phyloP scores from a whole-genome alignment of 2,888 invertebrate species.

The Corbicula japonica region DNA sequence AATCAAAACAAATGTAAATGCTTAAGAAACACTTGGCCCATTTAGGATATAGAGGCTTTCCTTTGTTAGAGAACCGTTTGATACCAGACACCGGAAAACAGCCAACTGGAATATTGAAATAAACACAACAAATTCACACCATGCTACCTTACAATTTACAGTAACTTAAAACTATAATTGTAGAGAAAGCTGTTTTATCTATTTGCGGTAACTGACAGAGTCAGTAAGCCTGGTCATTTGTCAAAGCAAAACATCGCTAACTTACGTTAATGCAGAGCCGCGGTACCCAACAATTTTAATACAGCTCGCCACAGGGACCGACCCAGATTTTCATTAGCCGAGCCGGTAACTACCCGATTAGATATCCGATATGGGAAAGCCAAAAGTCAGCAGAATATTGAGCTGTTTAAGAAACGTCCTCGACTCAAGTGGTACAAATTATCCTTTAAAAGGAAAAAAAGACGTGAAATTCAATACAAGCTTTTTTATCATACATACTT shows the following conservation, averaged over 20 bases:
- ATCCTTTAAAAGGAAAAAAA: no score
- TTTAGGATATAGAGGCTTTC: no score
- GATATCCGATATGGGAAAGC: constrained; percentile 13
- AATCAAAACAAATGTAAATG: no score
- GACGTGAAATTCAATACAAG: no score
- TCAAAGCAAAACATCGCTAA: constrained; percentile 12
- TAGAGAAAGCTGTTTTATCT: constrained; percentile 2
- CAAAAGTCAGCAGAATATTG: neutral
- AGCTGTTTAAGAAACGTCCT: no score
- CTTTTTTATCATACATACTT: no score
- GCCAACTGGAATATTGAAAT: no score
- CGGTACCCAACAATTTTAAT: constrained; percentile 8
- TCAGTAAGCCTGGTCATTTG: constrained; percentile 25
- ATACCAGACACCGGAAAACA: no score
- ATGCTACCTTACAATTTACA: constrained; percentile 10
- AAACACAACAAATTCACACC: constrained; percentile 8
- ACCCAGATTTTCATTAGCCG: constrained; percentile 25
- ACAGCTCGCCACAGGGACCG: constrained; percentile 7
- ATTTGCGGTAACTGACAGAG: constrained; percentile 7
- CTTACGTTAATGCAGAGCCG: constrained; percentile 9
- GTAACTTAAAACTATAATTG: constrained; percentile 23
- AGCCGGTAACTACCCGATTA: constrained; percentile 11
- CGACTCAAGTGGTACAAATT: no score
- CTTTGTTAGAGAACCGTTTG: no score
- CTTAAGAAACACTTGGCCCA: no score